Base-by-base conservation (phyloP, 1,140 invertebrate genomes). In the Pachypsylla venusta region DNA sequence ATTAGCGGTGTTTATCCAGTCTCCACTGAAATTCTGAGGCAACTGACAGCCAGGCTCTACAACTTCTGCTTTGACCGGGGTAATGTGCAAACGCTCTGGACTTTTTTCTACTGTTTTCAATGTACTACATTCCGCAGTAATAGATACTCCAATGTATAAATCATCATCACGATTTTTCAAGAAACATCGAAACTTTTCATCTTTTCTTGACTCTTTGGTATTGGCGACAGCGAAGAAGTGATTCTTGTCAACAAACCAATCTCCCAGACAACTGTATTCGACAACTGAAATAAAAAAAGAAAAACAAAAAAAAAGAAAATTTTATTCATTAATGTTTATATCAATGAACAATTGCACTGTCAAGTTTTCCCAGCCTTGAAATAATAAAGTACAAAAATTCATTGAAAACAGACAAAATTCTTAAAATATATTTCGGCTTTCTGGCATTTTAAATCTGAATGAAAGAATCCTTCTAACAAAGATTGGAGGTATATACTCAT, bases 1-100 rank as follows among this genome's bases (percentile, higher is more conserved):
- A 68, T 96, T 94, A 0, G 92, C 93, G 1, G 93, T 96, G 64
- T 97, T 97, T 20, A 97, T 92, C 93, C 94, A 98, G 28, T 87
- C 79, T 10, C 94, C 94, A 1, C 82, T 84, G 70, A 95, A 94
- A 70, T 96, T 96, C 71, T 92, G 83, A 0, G 93, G 92, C 53
- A 98, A 71, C 35, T 87, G 81, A 70, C 94, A 98, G 2, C 88
- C 85, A 12, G 93, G 87, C 58, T 86, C 84, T 0, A 97, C 88
- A 13, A 88, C 79, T 75, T 94, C 89, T 0, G 87, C 70, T 70
- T 87, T 85, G 5, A 83, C 83, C 62, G 91, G 90, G 12, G 82
- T 91, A 25, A 97, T 75, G 59, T 84, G 79, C 28, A 95, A 79
- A 74, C 92, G 82, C 67, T 94, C 88, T 0, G 93, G 93, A 64